Evolutionary conservation across 2,888 invertebrate species (phyloP).

Genomic region (Vesta saturnalis): DNA sequence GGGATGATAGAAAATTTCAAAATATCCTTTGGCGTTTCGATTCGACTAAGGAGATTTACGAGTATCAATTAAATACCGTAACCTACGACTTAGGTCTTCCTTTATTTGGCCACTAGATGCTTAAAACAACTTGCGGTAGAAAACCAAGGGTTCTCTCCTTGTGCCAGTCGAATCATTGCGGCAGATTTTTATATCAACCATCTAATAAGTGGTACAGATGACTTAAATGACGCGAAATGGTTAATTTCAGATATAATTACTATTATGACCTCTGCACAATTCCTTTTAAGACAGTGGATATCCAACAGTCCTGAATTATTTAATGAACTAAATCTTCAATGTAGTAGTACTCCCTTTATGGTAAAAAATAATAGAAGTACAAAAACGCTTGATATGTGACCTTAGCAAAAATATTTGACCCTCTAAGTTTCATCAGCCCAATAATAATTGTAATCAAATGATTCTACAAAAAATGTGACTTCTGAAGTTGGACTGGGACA

Average conservation of each 20-base stretch:
- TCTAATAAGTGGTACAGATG: not conserved
- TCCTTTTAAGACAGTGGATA: constrained; percentile 20
- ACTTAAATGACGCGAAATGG: too few species aligned
- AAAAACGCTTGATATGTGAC: not conserved
- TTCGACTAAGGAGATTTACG: not conserved
- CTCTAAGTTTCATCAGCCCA: constrained; percentile 42
- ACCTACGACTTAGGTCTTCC: too few species aligned
- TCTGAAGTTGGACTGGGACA: constrained; percentile 41
- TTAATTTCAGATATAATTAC: not conserved
- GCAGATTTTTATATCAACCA: constrained; percentile 20
- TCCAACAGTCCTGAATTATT: not conserved
- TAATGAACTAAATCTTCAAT: not conserved
- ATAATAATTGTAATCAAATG: too few species aligned
- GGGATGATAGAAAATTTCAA: not conserved
- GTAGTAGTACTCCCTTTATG: not conserved
- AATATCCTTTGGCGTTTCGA: constrained; percentile 16
- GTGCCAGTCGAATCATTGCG: not conserved
- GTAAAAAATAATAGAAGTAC: not conserved
- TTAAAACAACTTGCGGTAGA: constrained; percentile 14
- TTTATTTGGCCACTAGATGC: too few species aligned
- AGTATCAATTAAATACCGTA: too few species aligned
- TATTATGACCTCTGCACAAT: not conserved
- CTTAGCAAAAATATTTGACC: constrained; percentile 37
- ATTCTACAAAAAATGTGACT: constrained; percentile 40
- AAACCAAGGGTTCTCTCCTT: not conserved